Percentiles rank a stretch among this genome's conserved stretches.
Evolutionary conservation across 2,113 vertebrate genomes (phyloP).

Genomic region (Macquaria ambigua): DNA sequence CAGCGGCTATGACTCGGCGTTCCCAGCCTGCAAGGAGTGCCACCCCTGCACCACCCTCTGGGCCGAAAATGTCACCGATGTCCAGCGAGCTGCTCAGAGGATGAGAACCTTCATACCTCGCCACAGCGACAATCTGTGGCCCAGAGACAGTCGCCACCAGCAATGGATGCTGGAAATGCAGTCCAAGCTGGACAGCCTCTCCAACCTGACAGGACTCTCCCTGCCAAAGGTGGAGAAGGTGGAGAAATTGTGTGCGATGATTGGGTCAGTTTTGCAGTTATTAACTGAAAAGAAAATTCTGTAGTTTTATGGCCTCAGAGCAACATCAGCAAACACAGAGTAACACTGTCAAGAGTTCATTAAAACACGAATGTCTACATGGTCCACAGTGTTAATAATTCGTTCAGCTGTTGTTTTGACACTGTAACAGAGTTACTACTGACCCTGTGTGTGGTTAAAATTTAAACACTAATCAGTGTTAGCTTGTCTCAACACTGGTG

Average conservation of each 20-base stretch:
- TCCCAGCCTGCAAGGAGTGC: slow-evolving; percentile 87
- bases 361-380: too few relatives aligned
- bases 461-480: too few relatives aligned
- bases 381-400: too few relatives aligned
- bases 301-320: too few relatives aligned
- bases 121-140: not conserved
- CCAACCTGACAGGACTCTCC: slow-evolving; percentile 66
- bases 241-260: slow-evolving; percentile 77
- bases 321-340: too few relatives aligned
- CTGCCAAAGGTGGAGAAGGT: slow-evolving; percentile 67
- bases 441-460: too few relatives aligned
- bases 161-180: slow-evolving; percentile 80
- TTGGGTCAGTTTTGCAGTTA: slow-evolving; percentile 76
- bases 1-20: slow-evolving; percentile 77
- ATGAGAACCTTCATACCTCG: slow-evolving; percentile 70
- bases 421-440: too few relatives aligned
- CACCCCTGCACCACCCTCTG: slow-evolving; percentile 87
- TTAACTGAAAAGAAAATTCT: too few relatives aligned
- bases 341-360: too few relatives aligned
- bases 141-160: slow-evolving; percentile 62
- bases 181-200: slow-evolving; percentile 76
- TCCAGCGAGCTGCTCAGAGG: slow-evolving; percentile 77
- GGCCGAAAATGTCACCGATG: slow-evolving; percentile 76
- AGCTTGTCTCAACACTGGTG: too few relatives aligned
- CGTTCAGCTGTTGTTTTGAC: too few relatives aligned